Evolutionary conservation across 2,888 invertebrate species (phyloP), one percentile per base, ranked within the genome.

Genomic region (Thereva nobilitata): DNA sequence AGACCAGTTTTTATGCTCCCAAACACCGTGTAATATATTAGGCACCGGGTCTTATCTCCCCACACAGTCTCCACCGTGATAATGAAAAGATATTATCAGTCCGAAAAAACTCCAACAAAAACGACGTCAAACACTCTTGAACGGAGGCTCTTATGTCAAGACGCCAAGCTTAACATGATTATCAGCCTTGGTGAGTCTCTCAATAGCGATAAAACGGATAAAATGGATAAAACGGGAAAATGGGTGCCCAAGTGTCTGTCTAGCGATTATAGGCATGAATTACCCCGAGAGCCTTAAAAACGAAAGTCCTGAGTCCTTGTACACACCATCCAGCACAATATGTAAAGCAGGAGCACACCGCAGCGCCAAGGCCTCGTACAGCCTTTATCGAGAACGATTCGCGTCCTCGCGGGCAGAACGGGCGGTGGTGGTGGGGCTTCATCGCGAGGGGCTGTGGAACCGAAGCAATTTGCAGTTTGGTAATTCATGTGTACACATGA

Each of bases 401-500:
- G 23, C 23, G 23, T 23, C 23, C 23, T 23, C 23, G 23, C 23
- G 23, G 23, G 23, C 23, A 49, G 23, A 41, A 23, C 41, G 61
- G 50, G 12, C 41, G 61, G 61, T 12, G 38, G 23, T 23, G 34
- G 23, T 41, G 38, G 12, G 23, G 41, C 61, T 61, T 61, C 38
- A 47, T 38, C n/a, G n/a, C n/a, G n/a, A n/a, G 37, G 47, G 49
- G 49, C 35, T 9, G 40, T n/a, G 61, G 38, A 8, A 50, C 61
- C 23, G 35, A 49, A 50, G 61, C 50, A 61, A 61, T 71, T 67
- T 68, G 67, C 70, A 69, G 69, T 71, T 71, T 71, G 70, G 70
- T 70, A 71, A 71, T 71, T 71, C 71, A 71, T 71, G 71, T 69
- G 71, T 69, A 69, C 70, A 71, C 69, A 70, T 70, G 71, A 71